Conservation (phyloP, 2,888 invertebrate species). For the Caenorhabditis virilis region DNA sequence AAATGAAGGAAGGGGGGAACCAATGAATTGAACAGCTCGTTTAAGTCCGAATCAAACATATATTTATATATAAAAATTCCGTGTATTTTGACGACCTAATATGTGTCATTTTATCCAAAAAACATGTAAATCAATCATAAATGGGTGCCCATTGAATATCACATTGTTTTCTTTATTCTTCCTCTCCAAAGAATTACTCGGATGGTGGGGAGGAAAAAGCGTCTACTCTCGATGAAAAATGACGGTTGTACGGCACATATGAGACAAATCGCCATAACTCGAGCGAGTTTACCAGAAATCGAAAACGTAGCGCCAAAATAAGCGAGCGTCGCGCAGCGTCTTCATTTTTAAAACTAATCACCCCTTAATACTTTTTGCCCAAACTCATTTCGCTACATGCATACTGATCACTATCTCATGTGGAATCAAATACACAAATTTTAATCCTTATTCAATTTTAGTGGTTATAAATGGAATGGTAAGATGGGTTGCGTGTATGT, state of each 20-base stretch:
- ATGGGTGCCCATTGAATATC: slow-evolving; percentile 8
- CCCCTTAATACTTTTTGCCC: slow-evolving; percentile 37
- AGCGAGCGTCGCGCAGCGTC: slow-evolving; percentile 8
- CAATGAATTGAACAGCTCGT: not conserved
- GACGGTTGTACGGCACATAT: slow-evolving; percentile 16
- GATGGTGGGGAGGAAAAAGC: not conserved
- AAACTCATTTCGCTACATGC: slow-evolving; percentile 38
- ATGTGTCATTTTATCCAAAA: slow-evolving; percentile 40
- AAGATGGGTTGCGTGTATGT: no score
- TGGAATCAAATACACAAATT: no score
- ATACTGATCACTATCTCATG: slow-evolving; percentile 35
- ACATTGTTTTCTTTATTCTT: not conserved
- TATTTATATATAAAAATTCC: slow-evolving; percentile 5
- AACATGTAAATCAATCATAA: slow-evolving; percentile 41
- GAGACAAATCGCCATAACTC: slow-evolving; percentile 42
- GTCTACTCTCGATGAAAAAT: slow-evolving; percentile 31
- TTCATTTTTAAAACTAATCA: slow-evolving; percentile 18
- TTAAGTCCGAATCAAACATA: not conserved
- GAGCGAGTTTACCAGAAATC: no score
- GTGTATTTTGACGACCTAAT: slow-evolving; percentile 43
- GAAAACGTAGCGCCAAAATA: no score
- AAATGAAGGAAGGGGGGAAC: not conserved
- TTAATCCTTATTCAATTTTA: no score
- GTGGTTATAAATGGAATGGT: no score
- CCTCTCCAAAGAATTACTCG: not conserved